phyloP scores from a whole-genome alignment of 2,113 vertebrate species.

The Varanus komodoensis region DNA sequence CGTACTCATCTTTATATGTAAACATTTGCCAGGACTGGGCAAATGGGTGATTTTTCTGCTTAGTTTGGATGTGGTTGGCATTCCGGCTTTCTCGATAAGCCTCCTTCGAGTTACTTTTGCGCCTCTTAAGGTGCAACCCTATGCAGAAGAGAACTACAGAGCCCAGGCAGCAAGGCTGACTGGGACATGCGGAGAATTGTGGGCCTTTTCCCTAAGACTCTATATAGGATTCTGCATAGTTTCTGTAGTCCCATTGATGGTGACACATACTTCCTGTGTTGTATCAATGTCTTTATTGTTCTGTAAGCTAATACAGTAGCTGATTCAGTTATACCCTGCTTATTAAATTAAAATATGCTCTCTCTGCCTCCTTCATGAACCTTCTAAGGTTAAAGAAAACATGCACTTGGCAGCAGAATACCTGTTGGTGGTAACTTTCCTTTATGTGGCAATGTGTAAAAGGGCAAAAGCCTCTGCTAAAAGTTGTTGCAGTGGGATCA shows the following conservation, averaged over 20 bases:
- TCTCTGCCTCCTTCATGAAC: neutral
- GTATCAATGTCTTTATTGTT: neutral
- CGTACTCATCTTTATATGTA: conserved; percentile 14
- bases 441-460: neutral
- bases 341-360: neutral
- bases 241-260: neutral
- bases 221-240: no score
- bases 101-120: neutral
- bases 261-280: neutral
- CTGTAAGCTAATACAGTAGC: neutral
- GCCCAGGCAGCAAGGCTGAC: no score
- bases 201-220: neutral
- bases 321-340: neutral
- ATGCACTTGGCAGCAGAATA: neutral
- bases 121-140: neutral
- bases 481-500: neutral
- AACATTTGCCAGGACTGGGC: neutral
- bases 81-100: neutral
- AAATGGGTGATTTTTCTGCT: neutral
- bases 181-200: no score
- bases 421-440: neutral
- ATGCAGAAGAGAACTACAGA: no score
- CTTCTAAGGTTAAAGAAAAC: neutral
- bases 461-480: neutral
- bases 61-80: neutral